Base-by-base conservation (phyloP, 2,888 invertebrate species). In the Boloria euphrosyne region DNA sequence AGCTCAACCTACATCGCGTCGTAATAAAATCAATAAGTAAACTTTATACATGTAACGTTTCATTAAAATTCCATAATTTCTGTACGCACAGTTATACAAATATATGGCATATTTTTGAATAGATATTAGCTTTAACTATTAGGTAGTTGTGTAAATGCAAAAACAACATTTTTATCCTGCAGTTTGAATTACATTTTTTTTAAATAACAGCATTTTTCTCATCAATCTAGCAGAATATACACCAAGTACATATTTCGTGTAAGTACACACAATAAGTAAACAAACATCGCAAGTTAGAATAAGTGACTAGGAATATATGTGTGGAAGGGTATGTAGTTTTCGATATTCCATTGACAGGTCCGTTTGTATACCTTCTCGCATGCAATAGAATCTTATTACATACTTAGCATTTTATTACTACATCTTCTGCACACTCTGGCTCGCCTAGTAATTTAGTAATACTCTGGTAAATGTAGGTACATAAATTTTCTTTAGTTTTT, bases 361-460 rank as follows among this genome's bases (percentile, higher is more conserved):
- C 18, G 50, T 44, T 47, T 63, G 66, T 70, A 81, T 80, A 89
- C 86, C 90, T 89, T 89, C 89, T 89, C 78, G 67, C 77, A 73
- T 75, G 85, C 80, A 89, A 85, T 90, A 89, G 81, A 77, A 80
- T 87, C 89, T 89, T 90, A 87, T 85, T 89, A n/a, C n/a, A n/a
- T n/a, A 90, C 89, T 78, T 78, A 70, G 73, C 71, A 74, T 73
- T 77, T 76, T 72, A 73, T 76, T 72, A 71, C 3, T 22, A 22
- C 75, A 88, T 81, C 69, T 73, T 71, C 67, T 70, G 63, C 43
- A 53, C 53, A 58, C 55, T 76, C 81, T 70, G 65, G 81, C 69
- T 79, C 82, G 78, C 89, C 89, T 89, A 76, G 89, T 89, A 57
- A 17, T 58, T 31, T 58, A 50, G 16, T 13, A 50, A 22, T 46